A percentile compares a stretch with the other conserved stretches of the same genome.
Conservation (phyloP, 2,113 vertebrate species). For the Antigone vipio region DNA sequence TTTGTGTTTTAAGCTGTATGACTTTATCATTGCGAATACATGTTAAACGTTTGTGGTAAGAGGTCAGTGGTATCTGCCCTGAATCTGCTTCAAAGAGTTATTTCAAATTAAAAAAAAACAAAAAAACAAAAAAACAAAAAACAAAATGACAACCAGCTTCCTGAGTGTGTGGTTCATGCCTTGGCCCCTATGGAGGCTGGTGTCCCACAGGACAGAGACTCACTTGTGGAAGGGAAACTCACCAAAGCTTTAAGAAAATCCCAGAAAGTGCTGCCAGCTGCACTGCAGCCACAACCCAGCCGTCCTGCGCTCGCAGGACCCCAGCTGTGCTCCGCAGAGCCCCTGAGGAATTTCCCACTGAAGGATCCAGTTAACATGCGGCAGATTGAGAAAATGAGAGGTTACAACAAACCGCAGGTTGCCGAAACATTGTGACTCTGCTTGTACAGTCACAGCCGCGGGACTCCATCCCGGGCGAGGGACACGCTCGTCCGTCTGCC, state of each 20-base stretch:
- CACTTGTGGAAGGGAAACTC: slow-evolving; percentile 40
- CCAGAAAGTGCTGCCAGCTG: slow-evolving; percentile 9
- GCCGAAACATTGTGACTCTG: neutral
- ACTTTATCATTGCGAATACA: slow-evolving; percentile 66
- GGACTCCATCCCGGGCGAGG: neutral
- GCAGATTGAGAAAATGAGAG: slow-evolving; percentile 5
- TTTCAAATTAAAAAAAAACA: slow-evolving; percentile 72
- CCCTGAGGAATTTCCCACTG: neutral
- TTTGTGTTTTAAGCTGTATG: slow-evolving; percentile 63
- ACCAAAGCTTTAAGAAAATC: slow-evolving; percentile 45
- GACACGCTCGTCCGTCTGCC: neutral
- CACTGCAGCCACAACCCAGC: neutral
- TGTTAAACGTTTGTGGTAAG: slow-evolving; percentile 56
- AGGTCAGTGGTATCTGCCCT: slow-evolving; percentile 60
- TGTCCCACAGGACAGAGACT: slow-evolving; percentile 59
- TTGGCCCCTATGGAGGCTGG: slow-evolving; percentile 64
- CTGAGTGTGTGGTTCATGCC: slow-evolving; percentile 46
- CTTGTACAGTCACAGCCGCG: neutral
- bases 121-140: slow-evolving; percentile 42
- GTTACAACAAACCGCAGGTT: neutral
- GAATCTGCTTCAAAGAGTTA: slow-evolving; percentile 72
- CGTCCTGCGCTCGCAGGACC: neutral
- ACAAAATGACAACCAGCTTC: slow-evolving; percentile 44
- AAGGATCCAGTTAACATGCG: neutral
- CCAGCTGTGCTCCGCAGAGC: neutral